Evolutionary conservation across 2,888 invertebrate genomes (phyloP).

Genomic region (Phalangium opilio): DNA sequence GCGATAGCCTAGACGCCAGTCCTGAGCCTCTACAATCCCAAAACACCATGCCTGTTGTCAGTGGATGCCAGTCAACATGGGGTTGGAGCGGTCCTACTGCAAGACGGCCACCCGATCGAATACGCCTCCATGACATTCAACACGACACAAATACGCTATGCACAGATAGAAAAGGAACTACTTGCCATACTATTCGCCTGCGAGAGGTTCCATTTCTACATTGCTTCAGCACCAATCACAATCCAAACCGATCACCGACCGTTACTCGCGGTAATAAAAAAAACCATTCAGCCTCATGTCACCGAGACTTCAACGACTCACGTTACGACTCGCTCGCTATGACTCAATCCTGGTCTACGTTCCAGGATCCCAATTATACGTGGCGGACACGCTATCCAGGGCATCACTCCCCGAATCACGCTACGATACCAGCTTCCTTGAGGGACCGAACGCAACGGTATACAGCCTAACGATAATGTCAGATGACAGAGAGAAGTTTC

Average conservation of each 20-base stretch:
- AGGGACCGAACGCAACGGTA: neutral
- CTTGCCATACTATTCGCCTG: no score
- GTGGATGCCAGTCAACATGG: no score
- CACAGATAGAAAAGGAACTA: no score
- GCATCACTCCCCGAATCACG: constrained; percentile 5
- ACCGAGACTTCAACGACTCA: constrained; percentile 27
- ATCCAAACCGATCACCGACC: constrained; percentile 31
- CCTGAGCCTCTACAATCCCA: no score
- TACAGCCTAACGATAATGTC: neutral
- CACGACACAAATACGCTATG: no score
- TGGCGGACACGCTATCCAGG: constrained; percentile 19
- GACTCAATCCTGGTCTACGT: constrained; percentile 1
- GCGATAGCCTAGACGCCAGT: no score
- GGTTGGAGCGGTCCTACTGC: no score
- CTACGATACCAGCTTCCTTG: neutral
- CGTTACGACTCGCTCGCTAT: constrained; percentile 17
- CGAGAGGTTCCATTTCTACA: no score
- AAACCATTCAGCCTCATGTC: constrained; percentile 27
- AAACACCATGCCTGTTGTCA: no score
- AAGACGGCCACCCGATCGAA: no score
- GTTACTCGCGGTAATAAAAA: constrained; percentile 25
- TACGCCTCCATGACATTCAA: no score
- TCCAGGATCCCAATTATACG: constrained; percentile 16
- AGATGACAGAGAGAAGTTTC: constrained; percentile 1
- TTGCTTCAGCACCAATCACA: constrained; percentile 14